These are phyloP conservation scores for Onychomys torridus DNA, from an alignment of 2,797 vertebrate species.

Conservation along the genomic window DNA sequence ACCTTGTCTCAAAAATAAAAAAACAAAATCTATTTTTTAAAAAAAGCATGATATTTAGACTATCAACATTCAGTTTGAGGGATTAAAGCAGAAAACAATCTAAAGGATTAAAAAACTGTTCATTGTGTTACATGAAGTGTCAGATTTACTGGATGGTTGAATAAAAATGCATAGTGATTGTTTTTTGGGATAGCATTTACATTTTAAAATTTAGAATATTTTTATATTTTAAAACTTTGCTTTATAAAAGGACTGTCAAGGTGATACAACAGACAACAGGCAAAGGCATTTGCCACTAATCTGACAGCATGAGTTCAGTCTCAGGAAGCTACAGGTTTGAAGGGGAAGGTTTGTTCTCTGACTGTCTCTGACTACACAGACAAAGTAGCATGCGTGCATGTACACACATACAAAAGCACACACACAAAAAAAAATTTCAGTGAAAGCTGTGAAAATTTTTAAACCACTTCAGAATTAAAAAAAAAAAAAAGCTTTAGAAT, in stretches of 20 bases:
- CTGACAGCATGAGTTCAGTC: background rate
- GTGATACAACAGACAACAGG: no score
- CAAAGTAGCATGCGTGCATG: background rate
- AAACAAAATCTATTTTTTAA: no score
- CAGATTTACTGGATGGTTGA: background rate
- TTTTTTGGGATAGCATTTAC: background rate
- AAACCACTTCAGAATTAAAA: background rate
- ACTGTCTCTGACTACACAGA: background rate
- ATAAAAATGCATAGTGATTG: rapidly evolving
- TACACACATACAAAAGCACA: background rate
- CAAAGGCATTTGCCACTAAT: background rate
- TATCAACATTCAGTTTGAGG: background rate
- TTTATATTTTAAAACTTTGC: background rate
- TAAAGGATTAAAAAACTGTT: background rate
- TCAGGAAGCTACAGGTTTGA: background rate
- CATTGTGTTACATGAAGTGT: background rate
- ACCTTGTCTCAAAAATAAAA: no score
- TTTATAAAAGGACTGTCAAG: background rate
- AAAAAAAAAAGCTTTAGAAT: background rate
- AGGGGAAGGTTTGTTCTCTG: background rate
- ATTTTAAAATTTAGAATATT: conserved; percentile 26
- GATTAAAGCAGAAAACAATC: background rate
- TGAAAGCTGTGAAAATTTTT: background rate
- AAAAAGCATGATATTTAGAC: no score
- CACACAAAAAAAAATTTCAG: background rate